These are phyloP conservation scores for Bovichtus variegatus DNA, from an alignment of 2,797 vertebrate genomes.

Conservation along the genomic window DNA sequence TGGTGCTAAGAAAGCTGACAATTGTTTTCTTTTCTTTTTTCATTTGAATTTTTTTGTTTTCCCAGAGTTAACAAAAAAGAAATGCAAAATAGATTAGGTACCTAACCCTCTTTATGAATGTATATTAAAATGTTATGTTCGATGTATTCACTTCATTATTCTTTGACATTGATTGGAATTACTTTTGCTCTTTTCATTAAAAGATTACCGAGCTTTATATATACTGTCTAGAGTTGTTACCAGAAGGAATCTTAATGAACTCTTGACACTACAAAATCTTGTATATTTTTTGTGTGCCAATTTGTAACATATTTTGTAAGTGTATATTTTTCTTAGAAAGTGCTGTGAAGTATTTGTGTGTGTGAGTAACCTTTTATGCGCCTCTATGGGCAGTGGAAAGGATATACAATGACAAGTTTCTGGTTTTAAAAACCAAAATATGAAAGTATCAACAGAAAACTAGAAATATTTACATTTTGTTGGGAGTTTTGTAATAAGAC, in stretches of 20 bases:
- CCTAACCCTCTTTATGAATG: conserved; percentile 96
- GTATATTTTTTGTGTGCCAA: conserved; percentile 99
- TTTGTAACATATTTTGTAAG: conserved; percentile 99
- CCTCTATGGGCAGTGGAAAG: conserved; percentile 98
- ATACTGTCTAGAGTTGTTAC: conserved; percentile 99
- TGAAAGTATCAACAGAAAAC: conserved; percentile 95
- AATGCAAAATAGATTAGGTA: conserved; percentile 85
- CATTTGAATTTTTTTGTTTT: conserved; percentile 55
- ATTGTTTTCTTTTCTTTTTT: conserved; percentile 60
- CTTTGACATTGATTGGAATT: conserved; percentile 95
- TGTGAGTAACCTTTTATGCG: conserved; percentile 98
- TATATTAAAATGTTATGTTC: conserved; percentile 97
- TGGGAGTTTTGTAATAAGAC: conserved; percentile 99
- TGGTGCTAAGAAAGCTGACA: conserved; percentile 93
- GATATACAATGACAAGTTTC: conserved; percentile 98
- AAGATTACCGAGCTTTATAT: conserved; percentile 98
- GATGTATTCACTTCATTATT: conserved; percentile 97
- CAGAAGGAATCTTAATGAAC: conserved; percentile 99
- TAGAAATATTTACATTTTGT: conserved; percentile 93
- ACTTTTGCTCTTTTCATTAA: conserved; percentile 98
- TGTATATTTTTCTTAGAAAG: conserved; percentile 99
- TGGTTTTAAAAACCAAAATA: conserved; percentile 99
- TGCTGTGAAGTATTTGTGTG: conserved; percentile 99
- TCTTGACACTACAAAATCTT: conserved; percentile 99
- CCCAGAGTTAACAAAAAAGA: conserved; percentile 85